Evolutionary conservation across 2,888 invertebrate species (phyloP), one percentile per base, ranked within the genome.

Genomic region (Thymelicus sylvestris): DNA sequence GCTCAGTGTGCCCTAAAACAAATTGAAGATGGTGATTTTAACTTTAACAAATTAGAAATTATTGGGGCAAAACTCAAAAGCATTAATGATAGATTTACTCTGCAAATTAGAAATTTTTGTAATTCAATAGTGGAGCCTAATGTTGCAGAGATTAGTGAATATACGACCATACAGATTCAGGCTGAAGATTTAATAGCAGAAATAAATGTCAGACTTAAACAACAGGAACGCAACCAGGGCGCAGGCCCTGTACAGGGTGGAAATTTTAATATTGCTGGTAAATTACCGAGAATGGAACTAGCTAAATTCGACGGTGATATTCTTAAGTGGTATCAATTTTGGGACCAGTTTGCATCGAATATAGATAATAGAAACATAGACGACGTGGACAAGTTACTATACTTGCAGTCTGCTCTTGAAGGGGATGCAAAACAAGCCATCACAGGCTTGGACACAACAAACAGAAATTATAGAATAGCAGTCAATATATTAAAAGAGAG

Each of bases 311-410:
- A 74, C 15, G 78, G 79, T 1, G 67, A 80, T 38, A 52, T 78
- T 7, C 63, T 77, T 0, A 72, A 75, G 10, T 78, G 78, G 75
- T 63, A 74, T 8, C 68, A 75, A 41, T 78, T 79, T 72, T 79
- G 80, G 78, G 77, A 79, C 10, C 75, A 77, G 13, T 80, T 79
- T 72, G 8, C 59, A 3, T 76, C 77, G 7, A 78, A 75, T 55
- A 62, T 78, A 0, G 60, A 77, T 55, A 69, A 38, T 10, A 71
- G 76, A 15, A 73, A 74, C 31, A 52, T 78, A 2, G 64, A 15
- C 6, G 72, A 77, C 57, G 78, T 79, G 0, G 77, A 79, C 52
- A 79, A 80, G 50, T 61, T 79, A 13, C 38, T 76, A 6, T 78
- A 78, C 13, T 65, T 80, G n/a, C 61, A 76, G 24, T 73, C 78